Base-by-base conservation (phyloP, 1,140 invertebrate species). In the Drosophila jambulina region DNA sequence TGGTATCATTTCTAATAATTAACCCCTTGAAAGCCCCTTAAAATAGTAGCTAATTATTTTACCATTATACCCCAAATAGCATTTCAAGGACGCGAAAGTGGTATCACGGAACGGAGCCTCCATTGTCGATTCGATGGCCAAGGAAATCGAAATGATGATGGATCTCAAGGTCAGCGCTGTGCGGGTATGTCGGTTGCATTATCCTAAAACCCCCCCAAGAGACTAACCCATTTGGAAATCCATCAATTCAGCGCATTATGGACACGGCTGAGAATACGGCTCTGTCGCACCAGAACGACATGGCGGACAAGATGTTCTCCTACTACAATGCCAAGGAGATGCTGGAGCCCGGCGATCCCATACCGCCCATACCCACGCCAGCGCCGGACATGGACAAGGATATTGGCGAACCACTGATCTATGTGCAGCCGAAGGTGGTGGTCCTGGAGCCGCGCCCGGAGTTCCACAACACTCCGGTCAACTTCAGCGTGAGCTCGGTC, bases 401-500 rank as follows among this genome's bases (percentile, higher is more conserved):
- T 57, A 93, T 94, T 46, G 94, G 94, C 49, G 94, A 94, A 75
- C 93, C 94, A 53, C 80, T 93, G 21, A 87, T 93, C 75, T 94
- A 94, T 40, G 93, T 94, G 7, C 93, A 93, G 19, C 94, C 91
- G 27, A 91, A 91, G 77, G 93, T 94, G 40, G 91, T 96, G n/a
- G 93, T 94, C 2, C 90, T 97, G 25, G 95, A 94, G 45, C 94
- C 94, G 51, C 96, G 97, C 93, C 92, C 94, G 21, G 96, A 97
- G 85, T 99, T 99, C 83, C 96, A 95, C 68, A 95, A 96, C 85
- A 96, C 96, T 23, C 93, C 95, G 13, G 97, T 99, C 4, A 99
- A 98, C 92, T 95, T 95, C 8, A 97, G 95, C 86, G 94, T 96
- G 91, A 98, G 97, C 80, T 96, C 97, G 38, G 97, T 99, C 7